Base-by-base conservation (phyloP, 2,797 vertebrate genomes). In the Gambusia yucatana region DNA sequence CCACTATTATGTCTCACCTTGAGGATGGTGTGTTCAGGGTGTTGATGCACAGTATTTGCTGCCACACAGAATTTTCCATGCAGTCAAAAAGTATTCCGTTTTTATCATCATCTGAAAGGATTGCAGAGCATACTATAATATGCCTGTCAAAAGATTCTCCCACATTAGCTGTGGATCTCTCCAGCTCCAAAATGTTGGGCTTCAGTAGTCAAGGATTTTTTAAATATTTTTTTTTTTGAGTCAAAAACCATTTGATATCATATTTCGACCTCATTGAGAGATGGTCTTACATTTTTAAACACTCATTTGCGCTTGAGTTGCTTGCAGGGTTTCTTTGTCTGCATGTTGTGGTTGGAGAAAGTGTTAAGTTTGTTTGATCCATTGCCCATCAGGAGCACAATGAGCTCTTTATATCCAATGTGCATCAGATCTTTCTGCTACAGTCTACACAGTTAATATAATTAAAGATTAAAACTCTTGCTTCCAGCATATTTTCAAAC, bases 291-390 rank as follows among this genome's bases (percentile, higher is more conserved):
- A 80, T 80, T 72, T 75, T 77, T 46, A 69, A 67, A 74, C 78
- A 63, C 52, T 55, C 46, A 30, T 46, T 74, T 5, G 52, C 73
- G 76, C 77, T 83, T 30, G 43, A 85, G 57, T 78, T 80, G 73
- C 87, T 89, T 77, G 76, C 33, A 57, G 89, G 84, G 85, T 79
- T 76, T 78, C 17, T 0, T 44, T 75, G 85, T 80, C 75, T 86
- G 84, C 85, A 76, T 90, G 87, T 75, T 84, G 86, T 77, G 84
- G 84, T 79, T 86, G 81, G 77, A 77, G 81, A 44, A 17, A 83
- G 83, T 84, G 84, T 90, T 93, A 92, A 91, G 87, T 88, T 90
- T 84, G 81, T 91, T 88, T 90, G 86, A 94, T 94, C 87, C 91
- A 92, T 92, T 91, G 86, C 79, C 90, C 90, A 89, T 89, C 92